These are phyloP conservation scores for Patella pellucida DNA, from an alignment of 2,888 invertebrate species.

Conservation along the genomic window DNA sequence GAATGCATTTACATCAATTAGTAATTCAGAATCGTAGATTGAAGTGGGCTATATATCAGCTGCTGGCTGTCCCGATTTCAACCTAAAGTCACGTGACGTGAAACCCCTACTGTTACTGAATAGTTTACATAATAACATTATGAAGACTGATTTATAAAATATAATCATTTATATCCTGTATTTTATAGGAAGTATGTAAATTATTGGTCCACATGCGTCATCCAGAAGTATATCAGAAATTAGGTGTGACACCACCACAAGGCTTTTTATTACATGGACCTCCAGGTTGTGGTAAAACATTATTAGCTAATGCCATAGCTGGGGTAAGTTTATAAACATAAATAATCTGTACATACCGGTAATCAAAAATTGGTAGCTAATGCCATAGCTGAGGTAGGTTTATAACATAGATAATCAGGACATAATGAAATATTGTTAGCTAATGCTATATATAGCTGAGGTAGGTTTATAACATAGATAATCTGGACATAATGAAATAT, in stretches of 20 bases:
- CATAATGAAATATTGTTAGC: background rate
- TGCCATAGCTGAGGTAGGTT: too few species aligned
- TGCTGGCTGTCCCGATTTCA: too few species aligned
- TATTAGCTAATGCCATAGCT: constrained; percentile 73
- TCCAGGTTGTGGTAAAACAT: constrained; percentile 87
- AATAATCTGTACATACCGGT: background rate
- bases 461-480: too few species aligned
- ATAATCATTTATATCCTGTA: background rate
- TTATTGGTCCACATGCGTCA: constrained; percentile 88
- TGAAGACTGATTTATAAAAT: background rate
- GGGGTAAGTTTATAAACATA: constrained; percentile 63
- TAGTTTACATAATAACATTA: background rate
- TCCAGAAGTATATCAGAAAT: constrained; percentile 87
- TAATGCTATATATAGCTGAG: too few species aligned
- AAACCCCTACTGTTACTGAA: too few species aligned
- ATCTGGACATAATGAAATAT: too few species aligned
- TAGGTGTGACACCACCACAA: constrained; percentile 89
- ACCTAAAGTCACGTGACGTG: too few species aligned
- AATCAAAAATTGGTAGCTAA: too few species aligned
- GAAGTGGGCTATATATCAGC: too few species aligned
- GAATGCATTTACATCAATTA: too few species aligned
- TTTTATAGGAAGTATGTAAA: constrained; percentile 78
- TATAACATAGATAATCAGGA: background rate
- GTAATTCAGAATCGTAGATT: too few species aligned
- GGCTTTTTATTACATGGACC: constrained; percentile 96